Percentiles rank a stretch among this genome's conserved stretches.
Evolutionary conservation across 2,888 invertebrate genomes (phyloP).

Genomic region (Luffia ferchaultella): DNA sequence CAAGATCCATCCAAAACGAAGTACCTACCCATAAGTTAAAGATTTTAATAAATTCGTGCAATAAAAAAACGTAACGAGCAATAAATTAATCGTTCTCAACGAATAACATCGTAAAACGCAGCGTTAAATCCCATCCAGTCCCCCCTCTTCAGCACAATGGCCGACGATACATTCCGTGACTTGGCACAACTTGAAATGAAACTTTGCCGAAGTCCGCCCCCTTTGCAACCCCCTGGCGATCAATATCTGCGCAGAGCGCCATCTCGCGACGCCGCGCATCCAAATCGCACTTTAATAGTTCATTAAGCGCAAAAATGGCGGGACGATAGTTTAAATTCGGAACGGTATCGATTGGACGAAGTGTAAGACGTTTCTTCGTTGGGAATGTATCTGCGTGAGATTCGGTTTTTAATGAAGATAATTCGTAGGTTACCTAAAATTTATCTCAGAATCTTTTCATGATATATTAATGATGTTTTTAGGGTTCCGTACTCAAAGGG

Average conservation of each 20-base stretch:
- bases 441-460: too few species aligned
- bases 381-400: background rate
- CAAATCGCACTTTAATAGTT: conserved; percentile 66
- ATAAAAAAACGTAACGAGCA: background rate
- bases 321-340: conserved; percentile 60
- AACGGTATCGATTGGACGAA: conserved; percentile 52
- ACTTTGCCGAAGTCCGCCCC: conserved; percentile 34
- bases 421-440: too few species aligned
- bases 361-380: conserved; percentile 3
- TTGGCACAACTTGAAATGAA: conserved; percentile 54
- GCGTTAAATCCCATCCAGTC: conserved; percentile 23
- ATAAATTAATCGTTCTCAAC: background rate
- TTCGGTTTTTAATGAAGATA: too few species aligned
- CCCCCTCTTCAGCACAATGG: conserved; percentile 60
- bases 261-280: conserved; percentile 59
- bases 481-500: too few species aligned
- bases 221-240: conserved; percentile 31
- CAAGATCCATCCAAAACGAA: background rate
- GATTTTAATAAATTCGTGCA: background rate
- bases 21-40: background rate
- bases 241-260: conserved; percentile 62
- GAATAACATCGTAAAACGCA: background rate
- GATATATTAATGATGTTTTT: too few species aligned
- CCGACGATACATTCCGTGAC: conserved; percentile 64
- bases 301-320: conserved; percentile 65